Base-by-base conservation (phyloP, 2,797 vertebrate genomes). In the Coluber constrictor region DNA sequence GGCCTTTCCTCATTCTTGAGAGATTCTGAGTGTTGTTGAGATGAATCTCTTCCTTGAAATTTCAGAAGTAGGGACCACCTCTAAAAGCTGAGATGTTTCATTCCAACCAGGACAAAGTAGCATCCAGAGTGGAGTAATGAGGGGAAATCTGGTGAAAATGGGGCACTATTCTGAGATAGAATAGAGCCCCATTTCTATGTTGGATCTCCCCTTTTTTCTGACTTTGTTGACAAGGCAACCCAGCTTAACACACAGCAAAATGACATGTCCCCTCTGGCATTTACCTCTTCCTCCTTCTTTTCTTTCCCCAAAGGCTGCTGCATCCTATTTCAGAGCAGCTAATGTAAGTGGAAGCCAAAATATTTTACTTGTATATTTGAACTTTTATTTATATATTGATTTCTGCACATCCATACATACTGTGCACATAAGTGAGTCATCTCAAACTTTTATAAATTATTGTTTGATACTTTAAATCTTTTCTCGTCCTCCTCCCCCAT, bases 1-100 rank as follows among this genome's bases (percentile, higher is more conserved):
- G 94, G 96, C 95, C 94, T 89, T 25, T 11, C n/a, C 66, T 37
- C 90, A 43, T 57, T 92, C 94, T 96, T 93, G 66, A 90, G 86
- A 93, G 92, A 91, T 91, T 89, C 83, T 94, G 96, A 94, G 96
- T 97, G 97, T 97, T 94, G 96, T 96, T 94, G 61, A 97, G 93
- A 95, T 95, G 94, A 90, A 95, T 96, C 96, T 95, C 70, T 47
- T 57, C 94, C 92, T 32, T 86, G 92, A 91, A 87, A 93, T 90
- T 74, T 93, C 90, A 90, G 91, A 93, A 95, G 95, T 95, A 95
- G 94, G 95, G 92, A 94, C 92, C 11, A 18, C 5, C 56, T 93
- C 66, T 61, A 90, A 92, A 92, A 93, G 95, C 96, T 95, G 95
- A 95, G 95, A 96, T 87, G 91, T 91, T 92, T 92, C 95, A 93